phyloP scores from a whole-genome alignment of 2,797 vertebrate species.

The Siniperca undulata region DNA sequence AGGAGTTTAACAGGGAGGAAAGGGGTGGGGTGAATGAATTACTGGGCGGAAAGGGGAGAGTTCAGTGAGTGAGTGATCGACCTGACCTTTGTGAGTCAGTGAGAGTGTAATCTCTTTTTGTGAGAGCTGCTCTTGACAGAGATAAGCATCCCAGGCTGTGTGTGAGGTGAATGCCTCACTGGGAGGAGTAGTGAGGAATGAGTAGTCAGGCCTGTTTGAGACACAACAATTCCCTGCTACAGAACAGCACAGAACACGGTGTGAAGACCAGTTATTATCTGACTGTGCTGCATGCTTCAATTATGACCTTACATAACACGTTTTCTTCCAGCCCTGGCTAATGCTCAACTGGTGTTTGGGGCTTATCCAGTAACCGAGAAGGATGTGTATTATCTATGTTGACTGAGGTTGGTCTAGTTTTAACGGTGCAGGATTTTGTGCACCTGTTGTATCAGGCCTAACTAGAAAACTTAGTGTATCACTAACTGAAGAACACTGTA shows the following conservation, averaged over 20 bases:
- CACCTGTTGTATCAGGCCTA: not conserved
- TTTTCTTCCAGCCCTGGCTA: not conserved
- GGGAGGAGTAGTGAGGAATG: slow-evolving; percentile 74
- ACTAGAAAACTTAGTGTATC: not conserved
- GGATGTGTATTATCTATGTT: not conserved
- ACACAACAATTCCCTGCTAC: slow-evolving; percentile 13
- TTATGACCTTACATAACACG: slow-evolving; percentile 6
- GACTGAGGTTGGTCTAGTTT: not conserved
- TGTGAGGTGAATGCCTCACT: slow-evolving; percentile 39
- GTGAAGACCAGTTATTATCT: slow-evolving; percentile 11
- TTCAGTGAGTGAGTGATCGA: slow-evolving; percentile 19
- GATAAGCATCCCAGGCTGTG: slow-evolving; percentile 58
- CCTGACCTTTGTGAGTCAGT: slow-evolving; percentile 61
- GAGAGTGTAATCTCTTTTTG: slow-evolving; percentile 51
- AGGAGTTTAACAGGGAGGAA: not conserved
- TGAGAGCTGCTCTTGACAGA: slow-evolving; percentile 49
- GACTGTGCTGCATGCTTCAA: not conserved
- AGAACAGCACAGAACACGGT: not conserved
- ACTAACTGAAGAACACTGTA: not conserved
- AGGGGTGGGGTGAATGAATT: slow-evolving; percentile 19
- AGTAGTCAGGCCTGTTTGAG: slow-evolving; percentile 20
- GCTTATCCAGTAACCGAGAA: not conserved
- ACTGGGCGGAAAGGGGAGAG: slow-evolving; percentile 14
- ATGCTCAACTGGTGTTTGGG: slow-evolving; percentile 13
- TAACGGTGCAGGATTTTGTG: not conserved